Conservation (phyloP, 2,797 vertebrate genomes). For the Thunnus albacares region DNA sequence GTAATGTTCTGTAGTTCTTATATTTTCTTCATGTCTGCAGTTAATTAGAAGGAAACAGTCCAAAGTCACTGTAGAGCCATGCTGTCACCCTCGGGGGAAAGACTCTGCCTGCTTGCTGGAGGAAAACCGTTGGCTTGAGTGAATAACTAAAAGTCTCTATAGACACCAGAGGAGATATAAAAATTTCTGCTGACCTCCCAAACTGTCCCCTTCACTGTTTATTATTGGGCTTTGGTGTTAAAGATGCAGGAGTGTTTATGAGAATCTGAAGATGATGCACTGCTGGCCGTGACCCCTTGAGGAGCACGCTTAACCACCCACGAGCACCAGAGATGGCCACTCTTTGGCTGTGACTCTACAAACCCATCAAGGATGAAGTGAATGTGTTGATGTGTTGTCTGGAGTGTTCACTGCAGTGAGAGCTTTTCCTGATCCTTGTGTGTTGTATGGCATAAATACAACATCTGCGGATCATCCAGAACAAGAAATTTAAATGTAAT, state of each 20-base stretch:
- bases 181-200: conserved; percentile 53
- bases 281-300: conserved; percentile 32
- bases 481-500: conserved; percentile 44
- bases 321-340: conserved; percentile 18
- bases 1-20: conserved; percentile 7
- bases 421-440: conserved; percentile 1
- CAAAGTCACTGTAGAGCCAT: not conserved
- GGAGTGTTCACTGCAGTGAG: not conserved
- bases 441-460: conserved; percentile 19
- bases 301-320: conserved; percentile 57
- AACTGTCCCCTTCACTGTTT: conserved; percentile 31
- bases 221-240: conserved; percentile 44
- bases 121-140: conserved; percentile 14
- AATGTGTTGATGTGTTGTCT: conserved; percentile 28
- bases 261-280: conserved; percentile 55
- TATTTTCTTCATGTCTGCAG: conserved; percentile 14
- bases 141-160: conserved; percentile 20
- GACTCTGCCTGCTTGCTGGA: conserved; percentile 13
- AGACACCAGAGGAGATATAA: conserved; percentile 21
- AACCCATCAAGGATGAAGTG: conserved; percentile 39
- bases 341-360: conserved; percentile 42
- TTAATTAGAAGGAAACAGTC: conserved; percentile 30
- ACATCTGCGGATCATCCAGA: conserved; percentile 45
- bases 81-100: not conserved
- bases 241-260: conserved; percentile 57